Evolutionary conservation across 2,797 vertebrate genomes (phyloP), one percentile per base, ranked within the genome.

Genomic region (Numenius phaeopus): DNA sequence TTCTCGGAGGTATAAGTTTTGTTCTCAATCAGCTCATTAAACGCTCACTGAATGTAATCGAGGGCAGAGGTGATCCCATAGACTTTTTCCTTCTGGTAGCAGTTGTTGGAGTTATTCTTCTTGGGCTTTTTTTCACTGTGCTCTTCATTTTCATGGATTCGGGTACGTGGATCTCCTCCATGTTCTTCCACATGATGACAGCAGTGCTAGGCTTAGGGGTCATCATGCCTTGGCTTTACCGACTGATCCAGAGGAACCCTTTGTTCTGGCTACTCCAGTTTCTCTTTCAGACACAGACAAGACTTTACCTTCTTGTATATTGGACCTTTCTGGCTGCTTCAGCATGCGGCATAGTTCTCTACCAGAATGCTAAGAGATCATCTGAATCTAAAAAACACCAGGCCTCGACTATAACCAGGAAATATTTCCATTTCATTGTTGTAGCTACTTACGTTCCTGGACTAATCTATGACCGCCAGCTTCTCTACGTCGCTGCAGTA

Each of bases 71-170:
- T 1, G 99, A 99, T 54, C 99, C 99, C 0, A 97, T 99, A 29
- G 99, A 99, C 97, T 99, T 99, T 73, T 99, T 99, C 92, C 98
- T 99, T 69, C 98, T 99, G 8, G 99, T 99, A 3, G 98, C 98
- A 2, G 98, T 99, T 88, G 98, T 99, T 1, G 99, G 99, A 40
- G 98, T 99, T 3, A 97, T 99, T 62, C 82, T 99, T 47, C 98
- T 99, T 49, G 99, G 99, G 1, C 96, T 99, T 46, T 98, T 99
- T 97, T 99, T 99, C 64, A 98, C 99, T 11, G 97, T 99, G 81
- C 98, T 99, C 73, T 99, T 99, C 96, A 95, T 98, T 89, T 99
- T 99, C 98, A 99, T 99, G 99, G 99, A 99, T 92, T 99, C 99
- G 0, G 98, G 99, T 82, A 99, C 99, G 0, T 99, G 99, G 99